A percentile compares a stretch with the other conserved stretches of the same genome.
phyloP scores from a whole-genome alignment of 2,113 vertebrate species.

The Mirounga angustirostris region DNA sequence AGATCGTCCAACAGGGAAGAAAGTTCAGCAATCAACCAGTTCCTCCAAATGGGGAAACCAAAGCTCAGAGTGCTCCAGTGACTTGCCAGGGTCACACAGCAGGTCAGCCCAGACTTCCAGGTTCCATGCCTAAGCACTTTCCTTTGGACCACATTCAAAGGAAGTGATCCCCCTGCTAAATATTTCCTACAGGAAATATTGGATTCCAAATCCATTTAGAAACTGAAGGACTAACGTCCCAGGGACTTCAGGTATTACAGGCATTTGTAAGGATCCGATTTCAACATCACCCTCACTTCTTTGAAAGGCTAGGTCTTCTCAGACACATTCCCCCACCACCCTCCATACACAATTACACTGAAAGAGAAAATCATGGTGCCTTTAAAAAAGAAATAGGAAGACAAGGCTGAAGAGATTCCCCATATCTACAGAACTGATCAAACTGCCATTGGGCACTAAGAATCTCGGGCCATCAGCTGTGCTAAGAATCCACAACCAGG shows the following conservation, averaged over 20 bases:
- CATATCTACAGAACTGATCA: not conserved
- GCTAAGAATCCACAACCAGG: not conserved
- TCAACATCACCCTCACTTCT: not conserved
- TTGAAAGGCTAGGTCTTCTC: slow-evolving; percentile 12
- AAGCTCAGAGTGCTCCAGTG: not conserved
- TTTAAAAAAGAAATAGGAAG: not conserved
- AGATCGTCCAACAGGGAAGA: not conserved
- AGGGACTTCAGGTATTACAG: not conserved
- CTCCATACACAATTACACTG: not conserved
- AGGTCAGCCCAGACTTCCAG: not conserved
- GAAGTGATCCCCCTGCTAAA: not conserved
- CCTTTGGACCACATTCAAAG: not conserved
- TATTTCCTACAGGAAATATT: not conserved
- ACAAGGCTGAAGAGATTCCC: not conserved
- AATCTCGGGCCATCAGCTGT: not conserved
- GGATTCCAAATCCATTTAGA: slow-evolving; percentile 38
- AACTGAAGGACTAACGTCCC: slow-evolving; percentile 34
- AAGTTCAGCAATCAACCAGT: not conserved
- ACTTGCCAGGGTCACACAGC: not conserved
- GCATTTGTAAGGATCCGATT: slow-evolving; percentile 22
- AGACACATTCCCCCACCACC: not conserved
- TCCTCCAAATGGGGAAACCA: not conserved
- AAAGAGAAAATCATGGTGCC: not conserved
- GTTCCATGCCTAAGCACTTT: not conserved
- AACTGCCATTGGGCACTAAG: not conserved